A percentile compares a stretch with the other conserved stretches of the same genome.
Evolutionary conservation across 1,140 invertebrate genomes (phyloP).

Genomic region (Pseudomyrmex concolor): DNA sequence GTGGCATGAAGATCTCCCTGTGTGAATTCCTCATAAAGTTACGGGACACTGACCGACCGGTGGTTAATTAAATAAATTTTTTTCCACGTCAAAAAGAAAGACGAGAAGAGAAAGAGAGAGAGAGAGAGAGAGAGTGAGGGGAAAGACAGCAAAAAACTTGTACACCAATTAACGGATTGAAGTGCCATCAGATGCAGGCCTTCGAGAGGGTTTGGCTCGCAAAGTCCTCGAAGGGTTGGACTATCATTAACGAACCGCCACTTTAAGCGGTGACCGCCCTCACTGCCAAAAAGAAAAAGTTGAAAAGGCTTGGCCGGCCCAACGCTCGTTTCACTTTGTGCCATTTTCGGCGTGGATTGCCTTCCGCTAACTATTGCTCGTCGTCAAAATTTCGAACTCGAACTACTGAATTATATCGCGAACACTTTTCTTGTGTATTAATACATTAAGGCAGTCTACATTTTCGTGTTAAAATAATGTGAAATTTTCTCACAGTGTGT

Average conservation of each 20-base stretch:
- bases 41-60: constrained; percentile 48
- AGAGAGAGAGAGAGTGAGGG: constrained; percentile 35
- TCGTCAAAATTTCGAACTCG: background rate
- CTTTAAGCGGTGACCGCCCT: constrained; percentile 69
- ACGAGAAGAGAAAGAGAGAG: too few species aligned
- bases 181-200: constrained; percentile 78
- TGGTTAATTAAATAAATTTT: constrained; percentile 75
- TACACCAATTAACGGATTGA: constrained; percentile 81
- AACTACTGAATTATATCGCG: background rate
- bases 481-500: background rate
- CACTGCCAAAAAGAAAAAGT: constrained; percentile 58
- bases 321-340: constrained; percentile 62
- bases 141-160: constrained; percentile 72
- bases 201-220: constrained; percentile 71
- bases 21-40: constrained; percentile 58
- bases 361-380: constrained; percentile 49
- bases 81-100: constrained; percentile 45
- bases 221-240: constrained; percentile 71
- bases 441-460: background rate
- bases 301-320: constrained; percentile 64
- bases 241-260: constrained; percentile 72
- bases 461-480: constrained; percentile 2
- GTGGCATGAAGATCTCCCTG: constrained; percentile 49
- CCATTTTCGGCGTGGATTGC: constrained; percentile 69
- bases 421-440: background rate